Conservation (phyloP, 2,888 invertebrate genomes). For the Schizotus pectinicornis region DNA sequence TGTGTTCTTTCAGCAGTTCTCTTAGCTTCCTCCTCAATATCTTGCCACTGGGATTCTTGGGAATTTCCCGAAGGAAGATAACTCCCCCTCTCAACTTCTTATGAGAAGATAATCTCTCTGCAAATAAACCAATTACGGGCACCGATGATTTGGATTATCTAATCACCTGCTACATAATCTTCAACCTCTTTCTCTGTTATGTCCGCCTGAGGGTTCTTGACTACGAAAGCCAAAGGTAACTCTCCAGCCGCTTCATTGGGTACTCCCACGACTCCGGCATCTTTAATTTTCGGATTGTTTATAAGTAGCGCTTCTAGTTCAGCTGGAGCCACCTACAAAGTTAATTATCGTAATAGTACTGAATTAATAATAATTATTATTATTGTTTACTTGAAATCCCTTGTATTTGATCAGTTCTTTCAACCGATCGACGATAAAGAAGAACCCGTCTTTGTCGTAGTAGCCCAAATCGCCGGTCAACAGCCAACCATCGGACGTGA, state of each 20-base stretch:
- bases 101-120: slow-evolving; percentile 68
- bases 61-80: slow-evolving; percentile 51
- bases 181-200: slow-evolving; percentile 58
- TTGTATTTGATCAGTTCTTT: slow-evolving; percentile 93
- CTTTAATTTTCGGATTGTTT: slow-evolving; percentile 72
- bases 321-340: slow-evolving; percentile 68
- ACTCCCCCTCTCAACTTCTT: slow-evolving; percentile 74
- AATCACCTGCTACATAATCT: slow-evolving; percentile 58
- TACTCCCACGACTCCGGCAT: slow-evolving; percentile 81
- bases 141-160: neutral
- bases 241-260: slow-evolving; percentile 67
- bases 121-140: slow-evolving; percentile 10
- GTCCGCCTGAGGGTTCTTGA: slow-evolving; percentile 62
- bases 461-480: slow-evolving; percentile 84
- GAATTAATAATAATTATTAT: neutral
- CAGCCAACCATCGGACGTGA: slow-evolving; percentile 78
- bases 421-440: slow-evolving; percentile 82
- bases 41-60: too few species aligned
- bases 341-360: neutral
- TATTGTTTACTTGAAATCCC: slow-evolving; percentile 73
- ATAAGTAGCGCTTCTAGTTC: slow-evolving; percentile 84
- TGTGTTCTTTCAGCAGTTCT: slow-evolving; percentile 59
- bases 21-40: slow-evolving; percentile 27
- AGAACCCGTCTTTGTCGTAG: slow-evolving; percentile 76
- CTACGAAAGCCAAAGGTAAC: slow-evolving; percentile 65